Percentiles rank a stretch among this genome's conserved stretches.
phyloP scores from a whole-genome alignment of 2,797 vertebrate genomes.

The Ceyx erithaca region DNA sequence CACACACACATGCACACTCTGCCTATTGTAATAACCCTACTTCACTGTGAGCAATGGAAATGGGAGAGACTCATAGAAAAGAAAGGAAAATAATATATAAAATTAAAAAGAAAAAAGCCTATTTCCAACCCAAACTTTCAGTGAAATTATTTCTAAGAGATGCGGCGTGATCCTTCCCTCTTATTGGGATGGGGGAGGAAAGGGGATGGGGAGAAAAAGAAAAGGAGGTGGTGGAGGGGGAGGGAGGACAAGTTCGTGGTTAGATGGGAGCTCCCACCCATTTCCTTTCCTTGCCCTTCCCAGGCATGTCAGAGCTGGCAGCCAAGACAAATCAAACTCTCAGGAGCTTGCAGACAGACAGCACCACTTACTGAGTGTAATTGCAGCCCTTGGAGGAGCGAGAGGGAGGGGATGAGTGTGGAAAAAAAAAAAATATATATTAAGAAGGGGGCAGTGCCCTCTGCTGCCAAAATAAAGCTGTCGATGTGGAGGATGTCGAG shows the following conservation, averaged over 20 bases:
- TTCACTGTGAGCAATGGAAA: neutral
- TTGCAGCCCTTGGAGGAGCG: neutral
- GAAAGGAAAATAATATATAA: neutral
- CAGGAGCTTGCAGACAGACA: conserved; percentile 38
- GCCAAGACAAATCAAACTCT: conserved; percentile 84
- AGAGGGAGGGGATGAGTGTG: neutral
- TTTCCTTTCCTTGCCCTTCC: conserved; percentile 96
- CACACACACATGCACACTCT: neutral
- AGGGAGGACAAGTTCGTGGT: conserved; percentile 45
- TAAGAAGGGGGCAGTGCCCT: conserved; percentile 65
- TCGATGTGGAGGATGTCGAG: accelerated
- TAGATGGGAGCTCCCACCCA: conserved; percentile 86
- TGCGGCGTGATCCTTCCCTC: neutral
- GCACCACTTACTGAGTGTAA: neutral
- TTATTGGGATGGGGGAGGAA: neutral
- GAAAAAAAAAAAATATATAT: neutral
- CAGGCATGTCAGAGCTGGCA: conserved; percentile 89
- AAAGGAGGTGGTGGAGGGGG: neutral
- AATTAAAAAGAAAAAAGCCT: neutral
- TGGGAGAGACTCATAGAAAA: neutral
- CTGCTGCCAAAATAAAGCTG: conserved; percentile 51
- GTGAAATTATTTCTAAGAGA: neutral
- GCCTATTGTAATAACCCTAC: neutral
- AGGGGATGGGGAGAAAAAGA: neutral
- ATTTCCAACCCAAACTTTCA: neutral